Base-by-base conservation (phyloP, 1,140 invertebrate species). In the Musca domestica region DNA sequence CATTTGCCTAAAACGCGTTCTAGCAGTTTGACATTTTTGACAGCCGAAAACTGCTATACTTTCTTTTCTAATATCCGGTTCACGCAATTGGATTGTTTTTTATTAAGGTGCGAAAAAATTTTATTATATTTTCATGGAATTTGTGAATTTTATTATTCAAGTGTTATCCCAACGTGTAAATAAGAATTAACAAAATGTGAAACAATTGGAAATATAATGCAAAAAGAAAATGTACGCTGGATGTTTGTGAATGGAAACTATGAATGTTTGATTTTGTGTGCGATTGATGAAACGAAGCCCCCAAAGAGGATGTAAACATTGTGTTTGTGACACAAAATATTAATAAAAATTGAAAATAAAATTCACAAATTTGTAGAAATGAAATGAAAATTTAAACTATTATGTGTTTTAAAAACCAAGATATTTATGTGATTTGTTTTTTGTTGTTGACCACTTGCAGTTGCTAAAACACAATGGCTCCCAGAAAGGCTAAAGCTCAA, bases 401-500 rank as follows among this genome's bases (percentile, higher is more conserved):
- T 63, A 7, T 67, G 41, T 47, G 22, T 14, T 30, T n/a, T n/a
- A n/a, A n/a, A n/a, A n/a, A n/a, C n/a, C n/a, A 46, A 14, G 6
- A 30, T n/a, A 58, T 2, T 23, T 25, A 17, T 41, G 15, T 22
- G 20, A 63, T 46, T 34, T 66, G 25, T 72, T 49, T 46, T 54
- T 58, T 25, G 25, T 22, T 61, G 2, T 30, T 34, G 56, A 27
- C 23, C 17, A 52, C 68, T 64, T 69, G 6, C 27, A 67, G 61
- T 63, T 67, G 69, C 34, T 54, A 41, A 65, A 27, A 41, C 72
- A 85, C 71, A 76, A 99, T 99, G 98, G 96, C 95, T 78, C 95
- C 95, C 71, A 92, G 96, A 79, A 98, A 98, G 87, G 95, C 95
- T 86, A 98, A 98, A 88, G 89, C 90, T 76, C 92, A 93, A 76